Base-by-base conservation (phyloP, 2,113 vertebrate genomes). In the Pristiophorus japonicus region DNA sequence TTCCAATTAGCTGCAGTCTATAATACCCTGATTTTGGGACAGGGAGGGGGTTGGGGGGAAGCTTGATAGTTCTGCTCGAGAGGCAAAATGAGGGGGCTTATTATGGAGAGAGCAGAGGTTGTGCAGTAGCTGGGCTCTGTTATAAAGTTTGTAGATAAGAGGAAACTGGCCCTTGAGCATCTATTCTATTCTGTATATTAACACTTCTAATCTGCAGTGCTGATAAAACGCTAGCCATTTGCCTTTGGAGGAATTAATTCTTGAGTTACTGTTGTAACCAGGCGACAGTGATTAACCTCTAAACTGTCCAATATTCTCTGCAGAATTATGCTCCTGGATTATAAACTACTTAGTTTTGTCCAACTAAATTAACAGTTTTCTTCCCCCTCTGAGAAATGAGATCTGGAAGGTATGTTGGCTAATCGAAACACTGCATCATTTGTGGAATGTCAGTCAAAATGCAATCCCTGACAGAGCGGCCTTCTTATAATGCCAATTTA, bases 111-210 rank as follows among this genome's bases (percentile, higher is more conserved):
- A 97, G 98, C 98, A 98, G 98, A 98, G 98, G 99, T 98, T 98
- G 98, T 97, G 97, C 98, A 97, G 98, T 98, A 98, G 98, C 99
- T 96, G 97, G 98, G 99, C 99, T 99, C 98, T 99, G 99, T 99
- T 99, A 99, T 99, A 99, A 99, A 99, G 99, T 99, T 99, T 99
- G 98, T 98, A 98, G 99, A 99, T 99, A 99, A 99, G 99, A 97
- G 98, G 98, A 99, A 99, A 99, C 98, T 98, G 98, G 99, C 99
- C 99, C 99, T 99, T 99, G 98, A 99, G 99, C 99, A 98, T 99
- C 99, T 98, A 99, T 99, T 99, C 99, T 99, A 98, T 98, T 99
- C 98, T 98, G 99, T 99, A 99, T 99, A 99, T 99, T 99, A 99
- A 99, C 98, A 99, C 98, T 99, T 97, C 99, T 99, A 99, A 99